These are phyloP conservation scores for Delichon dasypus DNA, from an alignment of 2,797 vertebrate species.

Conservation along the genomic window DNA sequence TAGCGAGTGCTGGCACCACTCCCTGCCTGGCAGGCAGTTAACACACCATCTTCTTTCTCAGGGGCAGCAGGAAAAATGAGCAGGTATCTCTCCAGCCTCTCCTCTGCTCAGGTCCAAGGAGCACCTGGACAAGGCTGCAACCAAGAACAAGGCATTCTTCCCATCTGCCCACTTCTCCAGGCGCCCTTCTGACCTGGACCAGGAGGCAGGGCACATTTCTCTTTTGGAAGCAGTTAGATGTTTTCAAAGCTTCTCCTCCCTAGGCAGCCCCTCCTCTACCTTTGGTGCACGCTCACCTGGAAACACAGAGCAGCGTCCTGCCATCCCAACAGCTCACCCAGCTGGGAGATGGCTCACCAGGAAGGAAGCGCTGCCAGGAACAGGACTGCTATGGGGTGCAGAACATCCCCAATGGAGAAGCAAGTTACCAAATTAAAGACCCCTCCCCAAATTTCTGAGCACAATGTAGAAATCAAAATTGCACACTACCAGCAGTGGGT, in stretches of 20 bases:
- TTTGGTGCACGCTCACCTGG: background rate
- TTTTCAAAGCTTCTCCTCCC: background rate
- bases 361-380: background rate
- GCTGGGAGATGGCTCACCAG: background rate
- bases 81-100: background rate
- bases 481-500: fast-evolving
- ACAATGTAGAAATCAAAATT: background rate
- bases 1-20: background rate
- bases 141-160: background rate
- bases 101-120: background rate
- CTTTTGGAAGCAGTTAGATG: background rate
- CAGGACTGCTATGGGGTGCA: fast-evolving
- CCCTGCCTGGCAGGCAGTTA: background rate
- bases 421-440: background rate
- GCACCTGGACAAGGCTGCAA: background rate
- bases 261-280: background rate
- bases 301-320: background rate
- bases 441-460: background rate
- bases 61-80: background rate
- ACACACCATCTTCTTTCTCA: background rate
- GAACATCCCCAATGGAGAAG: background rate
- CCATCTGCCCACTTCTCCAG: background rate
- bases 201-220: background rate
- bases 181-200: background rate
- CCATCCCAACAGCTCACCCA: background rate